phyloP scores from a whole-genome alignment of 2,888 invertebrate genomes.

The Drosophila pseudotalamancana region DNA sequence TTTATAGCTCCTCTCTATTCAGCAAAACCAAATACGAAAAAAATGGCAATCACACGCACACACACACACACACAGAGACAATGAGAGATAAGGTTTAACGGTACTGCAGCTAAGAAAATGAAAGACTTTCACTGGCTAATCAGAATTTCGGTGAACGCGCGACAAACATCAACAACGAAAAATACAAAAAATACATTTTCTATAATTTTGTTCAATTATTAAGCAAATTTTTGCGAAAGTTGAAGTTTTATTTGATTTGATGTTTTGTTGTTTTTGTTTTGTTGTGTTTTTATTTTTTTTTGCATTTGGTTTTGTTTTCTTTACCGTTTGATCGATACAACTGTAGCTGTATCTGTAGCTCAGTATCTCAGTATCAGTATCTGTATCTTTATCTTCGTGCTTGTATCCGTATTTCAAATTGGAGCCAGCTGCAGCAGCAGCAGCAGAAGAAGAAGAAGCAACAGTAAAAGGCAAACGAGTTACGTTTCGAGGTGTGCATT shows the following conservation, averaged over 20 bases:
- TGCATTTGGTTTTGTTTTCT: background rate
- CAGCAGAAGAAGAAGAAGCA: constrained; percentile 4
- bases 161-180: constrained; percentile 27
- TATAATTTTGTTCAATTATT: constrained; percentile 64
- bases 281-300: background rate
- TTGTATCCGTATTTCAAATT: constrained; percentile 1
- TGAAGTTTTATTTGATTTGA: constrained; percentile 4
- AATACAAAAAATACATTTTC: constrained; percentile 10
- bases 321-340: too few species aligned
- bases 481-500: constrained; percentile 14
- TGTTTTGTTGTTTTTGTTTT: background rate
- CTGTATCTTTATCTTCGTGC: background rate
- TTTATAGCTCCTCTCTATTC: constrained; percentile 4
- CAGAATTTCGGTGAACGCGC: constrained; percentile 68
- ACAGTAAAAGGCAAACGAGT: constrained; percentile 16
- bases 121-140: constrained; percentile 70
- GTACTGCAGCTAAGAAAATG: constrained; percentile 18
- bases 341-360: background rate
- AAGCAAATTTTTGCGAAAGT: constrained; percentile 77
- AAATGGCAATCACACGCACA: constrained; percentile 21
- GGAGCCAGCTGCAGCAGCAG: constrained; percentile 16
- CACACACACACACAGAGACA: too few species aligned
- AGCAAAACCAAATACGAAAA: constrained; percentile 1
- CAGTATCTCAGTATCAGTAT: background rate
- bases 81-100: constrained; percentile 45